A percentile compares a stretch with the other conserved stretches of the same genome.
These are phyloP conservation scores for Eustalomyia histrio DNA, from an alignment of 2,888 invertebrate species.

Conservation along the genomic window DNA sequence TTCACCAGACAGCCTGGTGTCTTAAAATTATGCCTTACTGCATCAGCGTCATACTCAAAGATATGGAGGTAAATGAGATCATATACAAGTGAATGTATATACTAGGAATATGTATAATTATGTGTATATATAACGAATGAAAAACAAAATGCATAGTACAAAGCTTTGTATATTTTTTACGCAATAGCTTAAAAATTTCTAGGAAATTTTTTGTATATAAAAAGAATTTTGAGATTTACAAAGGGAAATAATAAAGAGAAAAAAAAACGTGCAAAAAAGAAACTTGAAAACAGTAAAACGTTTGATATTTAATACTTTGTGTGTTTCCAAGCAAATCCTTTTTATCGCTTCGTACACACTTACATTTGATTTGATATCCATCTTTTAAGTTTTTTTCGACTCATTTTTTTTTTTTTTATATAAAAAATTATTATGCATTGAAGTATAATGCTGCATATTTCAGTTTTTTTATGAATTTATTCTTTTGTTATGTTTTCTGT, in stretches of 20 bases:
- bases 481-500: not conserved
- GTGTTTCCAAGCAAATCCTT: conserved; percentile 8
- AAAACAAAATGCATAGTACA: not conserved
- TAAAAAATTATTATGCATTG: not conserved
- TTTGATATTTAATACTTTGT: conserved; percentile 42
- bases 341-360: not conserved
- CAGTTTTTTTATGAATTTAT: not conserved
- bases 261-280: not conserved
- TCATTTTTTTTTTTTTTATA: no score
- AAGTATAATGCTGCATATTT: not conserved
- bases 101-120: conserved; percentile 24
- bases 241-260: not conserved
- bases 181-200: conserved; percentile 6
- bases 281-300: conserved; percentile 8
- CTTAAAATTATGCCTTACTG: conserved; percentile 32
- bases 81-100: conserved; percentile 11
- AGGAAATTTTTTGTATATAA: conserved; percentile 5
- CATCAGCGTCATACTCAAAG: conserved; percentile 11
- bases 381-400: not conserved
- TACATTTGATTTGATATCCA: not conserved
- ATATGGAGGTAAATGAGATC: conserved; percentile 48
- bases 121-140: not conserved
- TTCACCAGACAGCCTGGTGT: conserved; percentile 59
- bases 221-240: conserved; percentile 5
- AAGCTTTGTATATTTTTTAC: conserved; percentile 4